A percentile compares a stretch with the other conserved stretches of the same genome.
phyloP scores from a whole-genome alignment of 2,113 vertebrate species.

The Myrmophylax atrothorax region DNA sequence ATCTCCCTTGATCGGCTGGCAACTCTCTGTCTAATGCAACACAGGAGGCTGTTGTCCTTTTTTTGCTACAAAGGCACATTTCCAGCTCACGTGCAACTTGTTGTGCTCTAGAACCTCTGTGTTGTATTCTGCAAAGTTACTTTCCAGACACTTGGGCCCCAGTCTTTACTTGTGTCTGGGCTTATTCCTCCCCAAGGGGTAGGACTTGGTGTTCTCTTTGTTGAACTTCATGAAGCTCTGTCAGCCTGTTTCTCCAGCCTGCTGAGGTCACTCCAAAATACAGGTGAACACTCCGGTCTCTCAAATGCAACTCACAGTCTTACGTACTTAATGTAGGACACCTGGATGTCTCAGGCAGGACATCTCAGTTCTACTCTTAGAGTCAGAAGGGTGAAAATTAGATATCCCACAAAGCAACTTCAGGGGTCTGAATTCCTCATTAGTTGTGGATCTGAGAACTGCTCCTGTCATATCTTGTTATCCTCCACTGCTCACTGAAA shows the following conservation, averaged over 20 bases:
- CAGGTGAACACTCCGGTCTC: neutral
- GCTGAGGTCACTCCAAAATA: neutral
- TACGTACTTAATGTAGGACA: neutral
- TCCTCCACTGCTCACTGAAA: neutral
- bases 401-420: constrained; percentile 4
- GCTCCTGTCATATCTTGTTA: neutral
- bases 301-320: neutral
- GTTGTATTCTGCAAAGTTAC: neutral
- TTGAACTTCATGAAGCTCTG: neutral
- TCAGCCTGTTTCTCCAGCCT: neutral
- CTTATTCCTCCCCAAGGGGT: neutral
- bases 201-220: neutral
- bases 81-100: neutral
- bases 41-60: neutral
- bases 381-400: neutral
- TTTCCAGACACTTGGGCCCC: neutral
- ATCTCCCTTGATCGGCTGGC: neutral
- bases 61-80: neutral
- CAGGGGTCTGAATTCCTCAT: neutral
- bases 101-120: neutral
- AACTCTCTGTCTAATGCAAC: neutral
- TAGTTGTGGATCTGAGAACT: neutral
- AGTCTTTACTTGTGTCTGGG: neutral
- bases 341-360: neutral
- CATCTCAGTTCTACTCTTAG: neutral